These are phyloP conservation scores for Drosophila kepulauana DNA, from an alignment of 1,140 invertebrate genomes.

Conservation along the genomic window DNA sequence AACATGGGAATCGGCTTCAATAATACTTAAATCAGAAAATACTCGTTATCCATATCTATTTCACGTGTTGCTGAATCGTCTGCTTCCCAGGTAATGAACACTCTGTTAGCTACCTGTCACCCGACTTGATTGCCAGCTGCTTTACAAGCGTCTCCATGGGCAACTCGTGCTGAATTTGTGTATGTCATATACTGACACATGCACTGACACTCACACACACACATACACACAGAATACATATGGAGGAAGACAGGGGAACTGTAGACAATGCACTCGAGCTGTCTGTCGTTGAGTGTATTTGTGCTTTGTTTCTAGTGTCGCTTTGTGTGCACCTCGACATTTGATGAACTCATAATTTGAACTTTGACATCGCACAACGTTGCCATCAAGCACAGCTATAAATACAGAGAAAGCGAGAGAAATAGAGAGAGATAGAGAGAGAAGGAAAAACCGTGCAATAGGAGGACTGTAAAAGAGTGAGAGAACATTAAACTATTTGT, in stretches of 20 bases:
- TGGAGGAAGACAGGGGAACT: neutral
- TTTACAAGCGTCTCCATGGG: neutral
- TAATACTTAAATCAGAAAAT: too few species aligned
- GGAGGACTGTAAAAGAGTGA: too few species aligned
- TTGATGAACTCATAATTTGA: slow-evolving; percentile 79
- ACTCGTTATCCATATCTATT: too few species aligned
- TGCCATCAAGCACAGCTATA: slow-evolving; percentile 1
- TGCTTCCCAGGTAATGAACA: neutral
- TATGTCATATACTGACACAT: slow-evolving; percentile 1
- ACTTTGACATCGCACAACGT: slow-evolving; percentile 62
- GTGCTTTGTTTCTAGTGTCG: slow-evolving; percentile 70
- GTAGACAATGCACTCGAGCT: slow-evolving; percentile 57
- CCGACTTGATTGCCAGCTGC: slow-evolving; percentile 1
- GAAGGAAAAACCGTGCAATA: neutral
- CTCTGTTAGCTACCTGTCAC: neutral
- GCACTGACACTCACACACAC: slow-evolving; percentile 3
- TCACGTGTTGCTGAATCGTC: neutral
- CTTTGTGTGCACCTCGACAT: slow-evolving; percentile 61
- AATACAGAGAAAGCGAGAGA: neutral
- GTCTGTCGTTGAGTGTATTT: slow-evolving; percentile 76
- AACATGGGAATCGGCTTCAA: too few species aligned
- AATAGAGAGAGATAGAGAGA: neutral
- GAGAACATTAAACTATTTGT: slow-evolving; percentile 2
- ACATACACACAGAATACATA: neutral
- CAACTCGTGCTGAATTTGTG: slow-evolving; percentile 7